These are phyloP conservation scores for Pyxicephalus adspersus DNA, from an alignment of 2,113 vertebrate genomes.

Conservation along the genomic window DNA sequence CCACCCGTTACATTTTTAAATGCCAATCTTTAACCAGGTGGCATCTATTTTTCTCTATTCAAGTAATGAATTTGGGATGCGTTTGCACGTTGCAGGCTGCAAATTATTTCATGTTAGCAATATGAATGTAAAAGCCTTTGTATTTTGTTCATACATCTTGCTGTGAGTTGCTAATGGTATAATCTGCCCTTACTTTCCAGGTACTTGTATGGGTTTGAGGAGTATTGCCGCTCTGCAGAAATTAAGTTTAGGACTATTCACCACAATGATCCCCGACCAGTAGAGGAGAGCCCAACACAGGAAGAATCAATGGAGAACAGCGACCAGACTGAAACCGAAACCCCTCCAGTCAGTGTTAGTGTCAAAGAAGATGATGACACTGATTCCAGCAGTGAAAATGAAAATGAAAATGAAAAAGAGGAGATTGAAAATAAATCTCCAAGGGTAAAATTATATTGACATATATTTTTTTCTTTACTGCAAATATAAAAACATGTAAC, in stretches of 20 bases:
- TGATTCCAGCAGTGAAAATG: slow-evolving; percentile 80
- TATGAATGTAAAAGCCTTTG: too few relatives aligned
- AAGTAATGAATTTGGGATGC: too few relatives aligned
- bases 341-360: slow-evolving; percentile 69
- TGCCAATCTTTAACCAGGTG: too few relatives aligned
- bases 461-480: not conserved
- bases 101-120: too few relatives aligned
- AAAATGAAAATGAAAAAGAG: slow-evolving; percentile 83
- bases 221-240: slow-evolving; percentile 93
- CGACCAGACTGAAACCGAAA: slow-evolving; percentile 70
- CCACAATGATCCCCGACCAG: slow-evolving; percentile 84
- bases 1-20: too few relatives aligned
- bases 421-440: slow-evolving; percentile 78
- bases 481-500: too few relatives aligned
- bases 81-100: too few relatives aligned
- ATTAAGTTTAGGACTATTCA: slow-evolving; percentile 97
- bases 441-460: slow-evolving; percentile 76
- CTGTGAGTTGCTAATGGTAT: not conserved
- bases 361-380: slow-evolving; percentile 72
- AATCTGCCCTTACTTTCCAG: slow-evolving; percentile 64
- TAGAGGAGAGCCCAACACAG: slow-evolving; percentile 67
- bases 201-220: slow-evolving; percentile 97
- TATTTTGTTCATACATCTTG: not conserved
- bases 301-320: slow-evolving; percentile 73
- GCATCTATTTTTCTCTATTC: too few relatives aligned